phyloP scores from a whole-genome alignment of 2,113 vertebrate genomes.

The Poeciliopsis turrubarensis region DNA sequence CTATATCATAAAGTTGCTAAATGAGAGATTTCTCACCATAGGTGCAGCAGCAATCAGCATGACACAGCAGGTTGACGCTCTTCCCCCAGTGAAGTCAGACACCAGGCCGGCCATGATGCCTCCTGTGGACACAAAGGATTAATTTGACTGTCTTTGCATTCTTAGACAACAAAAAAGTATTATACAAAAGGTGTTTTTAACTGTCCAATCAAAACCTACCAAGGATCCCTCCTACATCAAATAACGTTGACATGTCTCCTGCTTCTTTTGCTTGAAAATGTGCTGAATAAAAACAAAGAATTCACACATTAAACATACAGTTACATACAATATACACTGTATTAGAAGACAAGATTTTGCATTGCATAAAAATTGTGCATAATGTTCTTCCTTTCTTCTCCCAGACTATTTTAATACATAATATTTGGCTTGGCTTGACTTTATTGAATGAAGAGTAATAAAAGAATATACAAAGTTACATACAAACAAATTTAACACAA shows the following conservation, averaged over 20 bases:
- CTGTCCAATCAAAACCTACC: slow-evolving; percentile 74
- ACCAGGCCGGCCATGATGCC: slow-evolving; percentile 90
- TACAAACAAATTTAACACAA: too few species aligned
- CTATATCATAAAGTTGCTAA: background rate
- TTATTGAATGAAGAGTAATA: too few species aligned
- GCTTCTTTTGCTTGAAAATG: slow-evolving; percentile 90
- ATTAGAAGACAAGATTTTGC: too few species aligned
- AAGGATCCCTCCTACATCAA: slow-evolving; percentile 96
- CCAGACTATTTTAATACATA: too few species aligned
- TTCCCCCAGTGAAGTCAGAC: slow-evolving; percentile 88
- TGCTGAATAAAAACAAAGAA: slow-evolving; percentile 73
- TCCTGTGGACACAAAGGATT: slow-evolving; percentile 73
- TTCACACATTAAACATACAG: background rate
- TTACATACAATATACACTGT: background rate
- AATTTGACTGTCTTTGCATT: background rate
- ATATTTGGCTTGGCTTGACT: too few species aligned
- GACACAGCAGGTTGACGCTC: slow-evolving; percentile 91
- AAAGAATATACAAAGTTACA: too few species aligned
- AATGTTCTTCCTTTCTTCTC: too few species aligned
- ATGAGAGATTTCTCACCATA: slow-evolving; percentile 81
- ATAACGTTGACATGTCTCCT: slow-evolving; percentile 93
- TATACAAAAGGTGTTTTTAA: background rate
- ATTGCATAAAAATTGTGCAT: too few species aligned
- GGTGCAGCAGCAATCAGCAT: slow-evolving; percentile 92
- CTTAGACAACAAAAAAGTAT: background rate